These are phyloP conservation scores for Agrypnus murinus DNA, from an alignment of 2,888 invertebrate species.

Conservation along the genomic window DNA sequence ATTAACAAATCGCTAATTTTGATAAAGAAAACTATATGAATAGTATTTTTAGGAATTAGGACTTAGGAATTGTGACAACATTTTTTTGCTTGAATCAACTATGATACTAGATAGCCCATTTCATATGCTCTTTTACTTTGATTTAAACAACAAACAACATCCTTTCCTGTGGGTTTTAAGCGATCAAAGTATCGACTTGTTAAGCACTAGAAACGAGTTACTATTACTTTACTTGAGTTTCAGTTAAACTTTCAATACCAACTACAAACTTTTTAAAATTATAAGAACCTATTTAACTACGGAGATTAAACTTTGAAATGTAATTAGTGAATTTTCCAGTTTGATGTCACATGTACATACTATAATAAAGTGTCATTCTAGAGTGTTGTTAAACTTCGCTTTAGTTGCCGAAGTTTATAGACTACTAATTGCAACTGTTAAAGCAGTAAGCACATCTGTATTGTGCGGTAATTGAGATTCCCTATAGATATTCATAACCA, in stretches of 20 bases:
- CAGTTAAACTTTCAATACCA: not conserved
- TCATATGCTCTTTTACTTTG: too few relatives aligned
- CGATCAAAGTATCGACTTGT: too few relatives aligned
- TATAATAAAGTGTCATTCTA: not conserved
- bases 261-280: not conserved
- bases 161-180: too few relatives aligned
- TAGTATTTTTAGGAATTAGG: too few relatives aligned
- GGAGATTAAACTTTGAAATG: not conserved
- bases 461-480: not conserved
- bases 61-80: too few relatives aligned
- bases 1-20: too few relatives aligned
- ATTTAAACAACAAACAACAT: too few relatives aligned
- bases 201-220: too few relatives aligned
- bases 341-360: not conserved
- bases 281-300: not conserved
- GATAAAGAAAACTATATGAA: too few relatives aligned
- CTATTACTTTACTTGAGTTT: not conserved
- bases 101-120: too few relatives aligned
- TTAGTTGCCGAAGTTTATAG: constrained; percentile 7
- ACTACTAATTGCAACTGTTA: constrained; percentile 15
- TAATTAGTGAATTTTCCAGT: not conserved
- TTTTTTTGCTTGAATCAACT: too few relatives aligned
- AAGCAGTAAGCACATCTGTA: not conserved
- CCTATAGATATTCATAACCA: constrained; percentile 15
- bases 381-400: not conserved